phyloP scores from a whole-genome alignment of 2,888 invertebrate species.

The Desoria tigrina region DNA sequence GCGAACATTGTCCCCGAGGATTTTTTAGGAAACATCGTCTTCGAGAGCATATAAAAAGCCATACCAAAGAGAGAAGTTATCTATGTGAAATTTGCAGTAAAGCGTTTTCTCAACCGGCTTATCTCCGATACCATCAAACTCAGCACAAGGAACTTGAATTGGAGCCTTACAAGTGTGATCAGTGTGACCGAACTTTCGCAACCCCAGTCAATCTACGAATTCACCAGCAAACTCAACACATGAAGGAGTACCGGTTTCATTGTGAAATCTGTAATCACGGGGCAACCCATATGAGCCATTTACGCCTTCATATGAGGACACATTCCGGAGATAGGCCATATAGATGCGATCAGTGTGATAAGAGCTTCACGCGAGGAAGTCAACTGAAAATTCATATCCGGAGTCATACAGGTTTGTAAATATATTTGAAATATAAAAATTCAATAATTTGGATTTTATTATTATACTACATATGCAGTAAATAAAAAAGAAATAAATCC shows the following conservation, averaged over 20 bases:
- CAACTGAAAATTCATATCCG: slow-evolving; percentile 39
- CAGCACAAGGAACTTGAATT: slow-evolving; percentile 41
- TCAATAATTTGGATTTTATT: not conserved
- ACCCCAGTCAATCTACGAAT: slow-evolving; percentile 43
- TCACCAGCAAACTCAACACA: slow-evolving; percentile 42
- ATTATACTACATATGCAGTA: too few species aligned
- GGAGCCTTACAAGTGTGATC: slow-evolving; percentile 42
- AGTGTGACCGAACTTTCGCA: slow-evolving; percentile 39
- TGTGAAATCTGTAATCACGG: slow-evolving; percentile 42
- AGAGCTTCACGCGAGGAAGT: slow-evolving; percentile 40
- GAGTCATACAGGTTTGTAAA: slow-evolving; percentile 28
- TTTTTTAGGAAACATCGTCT: slow-evolving; percentile 41
- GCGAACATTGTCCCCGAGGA: slow-evolving; percentile 39
- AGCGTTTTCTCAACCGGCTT: slow-evolving; percentile 44
- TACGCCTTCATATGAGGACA: slow-evolving; percentile 38
- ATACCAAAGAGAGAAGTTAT: slow-evolving; percentile 38
- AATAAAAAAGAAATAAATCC: too few species aligned
- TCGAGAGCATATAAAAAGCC: slow-evolving; percentile 26
- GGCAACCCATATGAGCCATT: slow-evolving; percentile 41
- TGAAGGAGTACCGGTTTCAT: slow-evolving; percentile 41
- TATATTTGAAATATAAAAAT: too few species aligned
- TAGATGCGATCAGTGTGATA: slow-evolving; percentile 32
- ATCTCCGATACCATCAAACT: slow-evolving; percentile 47
- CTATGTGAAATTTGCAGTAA: slow-evolving; percentile 45
- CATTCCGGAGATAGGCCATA: slow-evolving; percentile 45